These are phyloP conservation scores for Bufo gargarizans DNA, from an alignment of 2,113 vertebrate genomes.

Conservation along the genomic window DNA sequence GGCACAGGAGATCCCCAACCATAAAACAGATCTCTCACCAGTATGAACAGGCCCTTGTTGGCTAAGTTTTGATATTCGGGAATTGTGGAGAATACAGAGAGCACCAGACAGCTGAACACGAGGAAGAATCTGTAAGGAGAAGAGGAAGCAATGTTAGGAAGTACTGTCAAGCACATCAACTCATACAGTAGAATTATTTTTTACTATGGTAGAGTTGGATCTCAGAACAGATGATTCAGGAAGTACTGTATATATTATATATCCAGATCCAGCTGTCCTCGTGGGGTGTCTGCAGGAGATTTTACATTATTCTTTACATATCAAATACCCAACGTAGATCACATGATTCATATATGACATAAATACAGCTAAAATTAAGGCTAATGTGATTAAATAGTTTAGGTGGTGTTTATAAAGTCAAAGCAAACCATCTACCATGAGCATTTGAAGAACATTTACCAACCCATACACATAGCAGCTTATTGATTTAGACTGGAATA, in stretches of 20 bases:
- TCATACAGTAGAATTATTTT: background rate
- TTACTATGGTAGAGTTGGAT: too few species aligned
- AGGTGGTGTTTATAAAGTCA: background rate
- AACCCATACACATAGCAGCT: background rate
- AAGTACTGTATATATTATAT: too few species aligned
- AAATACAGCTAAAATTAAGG: too few species aligned
- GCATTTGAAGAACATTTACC: background rate
- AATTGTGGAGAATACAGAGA: constrained; percentile 98
- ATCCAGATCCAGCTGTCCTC: too few species aligned
- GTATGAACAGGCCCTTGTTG: constrained; percentile 94
- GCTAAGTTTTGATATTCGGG: constrained; percentile 89
- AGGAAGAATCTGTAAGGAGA: constrained; percentile 88
- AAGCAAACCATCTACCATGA: background rate
- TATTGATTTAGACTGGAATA: background rate
- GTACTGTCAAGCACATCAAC: background rate
- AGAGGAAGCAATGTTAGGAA: background rate
- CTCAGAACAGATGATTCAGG: too few species aligned
- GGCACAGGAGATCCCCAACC: background rate
- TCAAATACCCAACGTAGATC: too few species aligned
- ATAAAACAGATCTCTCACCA: constrained; percentile 77
- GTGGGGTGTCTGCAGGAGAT: too few species aligned
- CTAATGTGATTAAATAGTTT: background rate
- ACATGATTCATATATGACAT: too few species aligned
- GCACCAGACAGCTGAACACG: constrained; percentile 97
- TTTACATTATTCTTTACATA: too few species aligned